phyloP scores from a whole-genome alignment of 2,113 vertebrate species.

The Chlamydotis undulata region DNA sequence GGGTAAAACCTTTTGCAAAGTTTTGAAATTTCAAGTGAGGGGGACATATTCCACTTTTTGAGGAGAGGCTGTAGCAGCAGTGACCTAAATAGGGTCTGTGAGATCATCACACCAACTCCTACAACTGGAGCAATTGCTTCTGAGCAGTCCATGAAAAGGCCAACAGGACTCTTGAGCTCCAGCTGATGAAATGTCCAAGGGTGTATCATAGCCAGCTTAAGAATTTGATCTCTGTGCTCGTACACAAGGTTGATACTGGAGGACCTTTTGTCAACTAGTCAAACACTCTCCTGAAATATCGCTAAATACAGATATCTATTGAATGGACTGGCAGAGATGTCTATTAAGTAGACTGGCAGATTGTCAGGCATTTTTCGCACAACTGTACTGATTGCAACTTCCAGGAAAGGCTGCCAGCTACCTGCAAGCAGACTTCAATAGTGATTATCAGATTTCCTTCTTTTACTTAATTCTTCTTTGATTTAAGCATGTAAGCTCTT shows the following conservation, averaged over 20 bases:
- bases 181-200: background rate
- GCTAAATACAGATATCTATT: background rate
- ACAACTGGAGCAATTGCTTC: background rate
- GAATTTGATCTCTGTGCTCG: background rate
- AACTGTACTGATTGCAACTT: background rate
- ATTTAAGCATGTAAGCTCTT: background rate
- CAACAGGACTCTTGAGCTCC: background rate
- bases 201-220: background rate
- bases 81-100: background rate
- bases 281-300: background rate
- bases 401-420: background rate
- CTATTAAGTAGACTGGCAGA: background rate
- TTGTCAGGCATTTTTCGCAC: background rate
- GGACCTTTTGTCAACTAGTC: background rate
- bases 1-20: background rate
- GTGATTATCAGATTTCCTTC: background rate
- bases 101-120: background rate
- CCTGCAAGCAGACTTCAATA: background rate
- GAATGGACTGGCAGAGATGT: background rate
- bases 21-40: background rate
- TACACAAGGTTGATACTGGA: background rate
- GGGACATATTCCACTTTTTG: accelerated
- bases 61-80: background rate
- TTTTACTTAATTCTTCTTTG: background rate
- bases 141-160: background rate